A percentile compares a stretch with the other conserved stretches of the same genome.
phyloP scores from a whole-genome alignment of 2,797 vertebrate species.

The Ceryle rudis region DNA sequence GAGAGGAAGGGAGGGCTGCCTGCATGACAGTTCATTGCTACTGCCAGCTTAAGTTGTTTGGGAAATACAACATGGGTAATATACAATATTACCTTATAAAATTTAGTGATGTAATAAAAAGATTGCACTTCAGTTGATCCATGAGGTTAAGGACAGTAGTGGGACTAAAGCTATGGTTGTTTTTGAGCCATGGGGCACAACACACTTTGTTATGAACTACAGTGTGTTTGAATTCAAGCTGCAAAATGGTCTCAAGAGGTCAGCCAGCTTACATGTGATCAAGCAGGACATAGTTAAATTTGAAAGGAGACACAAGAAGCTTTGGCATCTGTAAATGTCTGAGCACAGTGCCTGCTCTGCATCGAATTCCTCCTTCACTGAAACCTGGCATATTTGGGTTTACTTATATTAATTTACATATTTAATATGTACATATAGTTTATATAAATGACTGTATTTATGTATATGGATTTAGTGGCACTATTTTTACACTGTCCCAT shows the following conservation, averaged over 20 bases:
- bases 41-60: background rate
- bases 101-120: background rate
- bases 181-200: background rate
- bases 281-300: background rate
- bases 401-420: background rate
- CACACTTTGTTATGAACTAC: background rate
- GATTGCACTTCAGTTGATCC: background rate
- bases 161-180: background rate
- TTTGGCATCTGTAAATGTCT: background rate
- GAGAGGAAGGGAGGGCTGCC: background rate
- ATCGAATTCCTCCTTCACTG: background rate
- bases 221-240: background rate
- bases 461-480: background rate
- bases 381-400: background rate
- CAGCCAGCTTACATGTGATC: background rate
- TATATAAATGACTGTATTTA: background rate
- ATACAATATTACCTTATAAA: background rate
- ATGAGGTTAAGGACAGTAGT: background rate
- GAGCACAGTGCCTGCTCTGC: background rate
- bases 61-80: background rate
- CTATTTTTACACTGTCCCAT: background rate
- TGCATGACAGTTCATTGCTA: background rate
- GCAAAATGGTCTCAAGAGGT: background rate
- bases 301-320: background rate
- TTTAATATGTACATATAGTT: background rate